Conservation (phyloP, 2,113 vertebrate species). For the Platysteira castanea region DNA sequence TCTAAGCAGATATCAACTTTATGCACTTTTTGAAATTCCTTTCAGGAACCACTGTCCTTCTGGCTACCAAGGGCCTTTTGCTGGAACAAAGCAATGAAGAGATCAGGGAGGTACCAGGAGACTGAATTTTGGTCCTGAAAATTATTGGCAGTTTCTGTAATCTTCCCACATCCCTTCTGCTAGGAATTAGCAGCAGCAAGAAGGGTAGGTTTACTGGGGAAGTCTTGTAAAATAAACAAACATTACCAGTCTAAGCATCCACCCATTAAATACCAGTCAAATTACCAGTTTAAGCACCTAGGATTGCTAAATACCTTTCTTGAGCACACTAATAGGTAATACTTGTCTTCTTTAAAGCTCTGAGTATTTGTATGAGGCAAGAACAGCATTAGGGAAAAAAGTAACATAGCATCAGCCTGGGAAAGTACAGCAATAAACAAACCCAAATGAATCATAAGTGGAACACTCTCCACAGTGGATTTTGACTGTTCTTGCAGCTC, state of each 20-base stretch:
- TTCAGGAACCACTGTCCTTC: slow-evolving; percentile 67
- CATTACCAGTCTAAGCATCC: slow-evolving; percentile 12
- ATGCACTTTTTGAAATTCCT: slow-evolving; percentile 65
- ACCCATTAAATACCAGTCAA: slow-evolving; percentile 44
- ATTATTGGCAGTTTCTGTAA: slow-evolving; percentile 43
- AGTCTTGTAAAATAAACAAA: slow-evolving; percentile 40
- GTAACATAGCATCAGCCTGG: not conserved
- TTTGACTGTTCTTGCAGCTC: not conserved
- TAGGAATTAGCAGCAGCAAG: slow-evolving; percentile 41
- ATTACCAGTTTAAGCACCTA: slow-evolving; percentile 31
- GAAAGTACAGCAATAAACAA: slow-evolving; percentile 2
- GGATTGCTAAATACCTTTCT: slow-evolving; percentile 44
- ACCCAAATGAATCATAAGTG: not conserved
- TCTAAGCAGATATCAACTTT: slow-evolving; percentile 64
- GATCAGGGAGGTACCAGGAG: slow-evolving; percentile 51
- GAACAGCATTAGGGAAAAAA: not conserved
- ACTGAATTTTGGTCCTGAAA: slow-evolving; percentile 42
- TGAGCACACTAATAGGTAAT: slow-evolving; percentile 28
- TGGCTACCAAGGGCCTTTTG: slow-evolving; percentile 58
- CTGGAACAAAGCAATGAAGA: slow-evolving; percentile 59
- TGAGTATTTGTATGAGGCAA: not conserved
- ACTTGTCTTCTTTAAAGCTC: slow-evolving; percentile 18
- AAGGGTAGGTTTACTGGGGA: slow-evolving; percentile 1
- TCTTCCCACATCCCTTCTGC: slow-evolving; percentile 40
- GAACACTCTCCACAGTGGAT: not conserved